Evolutionary conservation across 2,797 vertebrate genomes (phyloP).

Genomic region (Gobionotothen gibberifrons): DNA sequence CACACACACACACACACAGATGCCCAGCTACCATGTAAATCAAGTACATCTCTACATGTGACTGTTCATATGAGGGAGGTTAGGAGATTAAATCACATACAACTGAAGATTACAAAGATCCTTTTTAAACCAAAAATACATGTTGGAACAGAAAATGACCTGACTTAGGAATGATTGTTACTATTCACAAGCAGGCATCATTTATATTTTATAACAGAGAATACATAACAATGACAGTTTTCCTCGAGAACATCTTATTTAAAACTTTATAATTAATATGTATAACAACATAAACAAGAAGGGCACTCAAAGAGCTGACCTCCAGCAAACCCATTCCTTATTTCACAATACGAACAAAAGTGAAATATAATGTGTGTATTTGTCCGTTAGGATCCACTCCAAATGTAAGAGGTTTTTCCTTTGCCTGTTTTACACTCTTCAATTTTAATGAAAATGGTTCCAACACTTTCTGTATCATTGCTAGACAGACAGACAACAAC

Average conservation of each 20-base stretch:
- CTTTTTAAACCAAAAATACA: not conserved
- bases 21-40: slow-evolving; percentile 1
- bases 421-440: no score
- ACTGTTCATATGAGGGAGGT: not conserved
- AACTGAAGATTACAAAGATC: slow-evolving; percentile 4
- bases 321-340: no score
- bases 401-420: no score
- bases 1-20: not conserved
- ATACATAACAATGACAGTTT: not conserved
- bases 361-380: no score
- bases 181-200: not conserved
- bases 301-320: no score
- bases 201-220: not conserved
- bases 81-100: slow-evolving; percentile 16
- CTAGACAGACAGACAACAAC: no score
- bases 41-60: slow-evolving; percentile 4
- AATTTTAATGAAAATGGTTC: no score
- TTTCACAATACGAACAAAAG: no score
- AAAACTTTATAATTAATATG: no score
- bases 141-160: not conserved
- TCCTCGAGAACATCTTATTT: not conserved
- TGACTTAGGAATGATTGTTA: not conserved
- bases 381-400: no score
- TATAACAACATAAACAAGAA: no score
- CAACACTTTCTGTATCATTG: no score